Conservation (phyloP, 30 jellyfish, hydroid and myxozoan genomes). For the Aurelia aurita region DNA sequence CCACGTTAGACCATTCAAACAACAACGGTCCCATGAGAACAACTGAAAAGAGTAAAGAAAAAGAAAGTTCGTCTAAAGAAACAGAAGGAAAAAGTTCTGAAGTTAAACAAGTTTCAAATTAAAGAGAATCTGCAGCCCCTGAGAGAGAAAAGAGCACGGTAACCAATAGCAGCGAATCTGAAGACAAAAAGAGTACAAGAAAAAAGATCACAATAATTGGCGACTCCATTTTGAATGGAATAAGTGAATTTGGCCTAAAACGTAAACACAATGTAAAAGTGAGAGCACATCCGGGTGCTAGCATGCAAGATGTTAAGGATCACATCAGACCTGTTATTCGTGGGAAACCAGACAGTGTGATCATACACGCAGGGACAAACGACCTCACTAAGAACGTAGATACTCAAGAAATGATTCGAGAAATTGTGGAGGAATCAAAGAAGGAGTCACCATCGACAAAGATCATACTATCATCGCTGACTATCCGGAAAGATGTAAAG, state of each 20-base stretch:
- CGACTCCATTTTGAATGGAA: conserved; percentile 5
- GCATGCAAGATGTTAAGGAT: not conserved
- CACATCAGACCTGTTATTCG: not conserved
- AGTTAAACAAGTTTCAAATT: too few relatives aligned
- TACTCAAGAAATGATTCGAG: not conserved
- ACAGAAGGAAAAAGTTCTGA: too few relatives aligned
- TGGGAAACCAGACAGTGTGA: conserved; percentile 2
- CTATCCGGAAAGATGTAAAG: conserved; percentile 20
- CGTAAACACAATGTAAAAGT: not conserved
- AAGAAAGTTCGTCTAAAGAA: too few relatives aligned
- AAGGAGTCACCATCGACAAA: conserved; percentile 9
- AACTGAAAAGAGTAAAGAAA: not conserved
- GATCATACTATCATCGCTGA: conserved; percentile 10
- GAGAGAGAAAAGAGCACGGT: too few relatives aligned
- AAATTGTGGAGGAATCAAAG: not conserved
- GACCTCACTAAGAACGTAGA: conserved; percentile 1
- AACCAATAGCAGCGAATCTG: too few relatives aligned
- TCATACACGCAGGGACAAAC: conserved; percentile 4
- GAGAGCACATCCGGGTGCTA: conserved; percentile 3
- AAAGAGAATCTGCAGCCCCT: too few relatives aligned
- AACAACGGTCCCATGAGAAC: not conserved
- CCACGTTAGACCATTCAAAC: conserved; percentile 1
- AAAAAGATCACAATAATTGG: not conserved
- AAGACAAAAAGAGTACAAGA: too few relatives aligned
- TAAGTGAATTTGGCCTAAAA: not conserved